These are phyloP conservation scores for Physocephala rufipes DNA, from an alignment of 2,888 invertebrate genomes.

Conservation along the genomic window DNA sequence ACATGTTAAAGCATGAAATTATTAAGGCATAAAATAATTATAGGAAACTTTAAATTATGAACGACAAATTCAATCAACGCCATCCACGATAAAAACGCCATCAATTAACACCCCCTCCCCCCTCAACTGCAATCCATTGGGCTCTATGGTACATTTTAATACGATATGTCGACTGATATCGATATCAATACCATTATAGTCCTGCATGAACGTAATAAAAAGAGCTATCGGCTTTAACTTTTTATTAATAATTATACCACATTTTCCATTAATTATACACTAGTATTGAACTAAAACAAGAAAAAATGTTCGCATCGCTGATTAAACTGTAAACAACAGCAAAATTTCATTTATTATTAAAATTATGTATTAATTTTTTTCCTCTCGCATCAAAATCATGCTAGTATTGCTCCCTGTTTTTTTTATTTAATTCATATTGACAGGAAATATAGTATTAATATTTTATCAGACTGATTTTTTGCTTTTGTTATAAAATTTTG, in stretches of 20 bases:
- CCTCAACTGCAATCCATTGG: neutral
- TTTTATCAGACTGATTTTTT: too few species aligned
- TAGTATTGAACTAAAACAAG: neutral
- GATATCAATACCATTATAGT: too few species aligned
- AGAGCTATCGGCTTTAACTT: neutral
- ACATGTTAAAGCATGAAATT: neutral
- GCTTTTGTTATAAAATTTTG: too few species aligned
- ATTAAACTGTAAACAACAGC: neutral
- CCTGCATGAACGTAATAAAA: constrained; percentile 5
- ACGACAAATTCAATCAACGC: neutral
- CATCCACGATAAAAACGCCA: constrained; percentile 1
- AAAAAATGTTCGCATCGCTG: neutral
- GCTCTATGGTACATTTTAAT: neutral
- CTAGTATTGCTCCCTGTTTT: too few species aligned
- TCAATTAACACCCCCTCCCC: neutral
- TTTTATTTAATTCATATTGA: too few species aligned
- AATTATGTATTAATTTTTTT: too few species aligned
- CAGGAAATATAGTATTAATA: too few species aligned
- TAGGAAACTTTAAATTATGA: neutral
- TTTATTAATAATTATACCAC: neutral
- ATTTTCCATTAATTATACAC: neutral
- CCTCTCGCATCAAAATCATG: too few species aligned
- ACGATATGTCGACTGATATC: too few species aligned
- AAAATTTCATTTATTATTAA: neutral
- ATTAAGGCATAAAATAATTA: neutral